phyloP scores from a whole-genome alignment of 2,888 invertebrate species.

The Synergus gifuensis region DNA sequence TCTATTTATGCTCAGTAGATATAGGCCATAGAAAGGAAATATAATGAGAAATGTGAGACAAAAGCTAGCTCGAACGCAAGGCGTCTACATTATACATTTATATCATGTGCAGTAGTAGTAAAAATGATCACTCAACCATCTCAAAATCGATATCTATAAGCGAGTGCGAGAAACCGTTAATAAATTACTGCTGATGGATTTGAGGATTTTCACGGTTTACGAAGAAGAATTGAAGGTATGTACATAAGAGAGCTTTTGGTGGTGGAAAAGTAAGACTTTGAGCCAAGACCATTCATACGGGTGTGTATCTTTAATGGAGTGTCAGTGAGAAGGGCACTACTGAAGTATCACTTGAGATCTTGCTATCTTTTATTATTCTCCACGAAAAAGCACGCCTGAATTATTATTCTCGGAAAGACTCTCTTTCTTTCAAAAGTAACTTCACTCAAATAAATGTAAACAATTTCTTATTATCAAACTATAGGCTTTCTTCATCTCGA shows the following conservation, averaged over 20 bases:
- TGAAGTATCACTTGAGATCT: not conserved
- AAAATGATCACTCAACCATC: not conserved
- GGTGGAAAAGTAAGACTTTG: conserved; percentile 13
- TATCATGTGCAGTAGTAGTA: not conserved
- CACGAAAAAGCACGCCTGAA: conserved; percentile 6
- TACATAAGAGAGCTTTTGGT: conserved; percentile 23
- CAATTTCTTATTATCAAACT: not conserved
- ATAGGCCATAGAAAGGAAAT: conserved; percentile 40
- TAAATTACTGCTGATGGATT: conserved; percentile 45
- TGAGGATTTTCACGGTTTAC: conserved; percentile 45
- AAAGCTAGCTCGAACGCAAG: conserved; percentile 7
- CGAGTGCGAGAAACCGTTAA: conserved; percentile 34
- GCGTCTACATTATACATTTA: conserved; percentile 8
- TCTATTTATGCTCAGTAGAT: conserved; percentile 38
- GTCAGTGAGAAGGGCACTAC: not conserved
- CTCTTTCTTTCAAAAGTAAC: not conserved
- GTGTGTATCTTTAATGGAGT: conserved; percentile 1
- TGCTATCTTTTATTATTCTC: not conserved
- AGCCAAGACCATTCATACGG: conserved; percentile 2
- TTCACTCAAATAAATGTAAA: not conserved
- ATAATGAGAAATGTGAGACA: conserved; percentile 44
- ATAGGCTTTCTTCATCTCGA: not conserved
- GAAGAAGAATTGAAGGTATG: conserved; percentile 41
- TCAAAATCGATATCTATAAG: not conserved
- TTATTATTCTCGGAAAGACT: conserved; percentile 25